Conservation (phyloP, 2,888 invertebrate species). For the Calliscelio sp. region DNA sequence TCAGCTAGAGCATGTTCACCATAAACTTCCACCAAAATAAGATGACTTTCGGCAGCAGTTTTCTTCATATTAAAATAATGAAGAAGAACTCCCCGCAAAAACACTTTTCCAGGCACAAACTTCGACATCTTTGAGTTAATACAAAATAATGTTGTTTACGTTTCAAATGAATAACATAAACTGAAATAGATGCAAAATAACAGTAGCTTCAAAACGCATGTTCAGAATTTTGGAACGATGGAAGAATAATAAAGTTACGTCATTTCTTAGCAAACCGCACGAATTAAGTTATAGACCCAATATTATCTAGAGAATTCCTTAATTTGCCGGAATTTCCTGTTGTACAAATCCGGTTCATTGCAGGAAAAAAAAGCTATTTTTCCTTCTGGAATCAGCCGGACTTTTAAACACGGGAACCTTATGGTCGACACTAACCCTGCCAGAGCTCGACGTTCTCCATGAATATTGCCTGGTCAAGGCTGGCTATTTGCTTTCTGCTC, state of each 20-base stretch:
- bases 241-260: slow-evolving; percentile 12
- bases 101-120: slow-evolving; percentile 1
- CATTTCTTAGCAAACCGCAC: slow-evolving; percentile 14
- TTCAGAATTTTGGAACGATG: neutral
- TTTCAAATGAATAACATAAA: slow-evolving; percentile 6
- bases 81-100: slow-evolving; percentile 21
- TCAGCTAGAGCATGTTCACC: neutral
- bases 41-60: slow-evolving; percentile 15
- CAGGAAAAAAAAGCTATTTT: too few species aligned
- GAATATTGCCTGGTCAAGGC: too few species aligned
- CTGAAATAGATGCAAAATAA: slow-evolving; percentile 3
- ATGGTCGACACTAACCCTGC: too few species aligned
- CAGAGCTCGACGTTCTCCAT: too few species aligned
- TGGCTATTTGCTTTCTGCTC: too few species aligned
- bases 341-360: too few species aligned
- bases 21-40: neutral
- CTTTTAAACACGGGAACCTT: too few species aligned
- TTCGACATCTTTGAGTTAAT: neutral
- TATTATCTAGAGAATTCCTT: too few species aligned
- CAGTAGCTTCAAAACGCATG: slow-evolving; percentile 21
- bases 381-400: too few species aligned
- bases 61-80: slow-evolving; percentile 14
- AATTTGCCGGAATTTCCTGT: too few species aligned
- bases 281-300: slow-evolving; percentile 6
- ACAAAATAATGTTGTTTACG: neutral